phyloP scores from a whole-genome alignment of 92 coral and sea anemone genomes.

The Palythoa grandis region DNA sequence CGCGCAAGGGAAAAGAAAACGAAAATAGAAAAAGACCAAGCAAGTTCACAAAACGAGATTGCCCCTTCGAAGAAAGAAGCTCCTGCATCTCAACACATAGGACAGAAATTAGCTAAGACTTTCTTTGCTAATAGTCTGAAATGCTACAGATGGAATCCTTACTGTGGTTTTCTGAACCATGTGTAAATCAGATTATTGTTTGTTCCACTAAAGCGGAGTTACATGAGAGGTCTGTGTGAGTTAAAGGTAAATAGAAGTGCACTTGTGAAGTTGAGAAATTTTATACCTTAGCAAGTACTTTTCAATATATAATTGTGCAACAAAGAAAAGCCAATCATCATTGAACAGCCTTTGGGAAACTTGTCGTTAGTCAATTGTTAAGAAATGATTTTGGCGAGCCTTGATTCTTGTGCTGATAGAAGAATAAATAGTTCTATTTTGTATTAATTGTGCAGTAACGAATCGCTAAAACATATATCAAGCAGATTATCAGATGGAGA shows the following conservation, averaged over 20 bases:
- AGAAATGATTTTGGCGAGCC: neutral
- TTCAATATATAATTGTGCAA: neutral
- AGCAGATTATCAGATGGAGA: constrained; percentile 29
- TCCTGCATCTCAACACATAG: neutral
- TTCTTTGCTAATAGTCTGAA: constrained; percentile 17
- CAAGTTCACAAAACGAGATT: constrained; percentile 4
- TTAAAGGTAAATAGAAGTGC: neutral
- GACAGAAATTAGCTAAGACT: constrained; percentile 5
- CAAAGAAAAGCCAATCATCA: neutral
- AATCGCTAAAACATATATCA: constrained; percentile 17
- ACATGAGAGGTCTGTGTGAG: neutral
- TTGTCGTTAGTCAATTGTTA: neutral
- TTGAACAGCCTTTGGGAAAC: neutral
- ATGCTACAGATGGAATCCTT: constrained; percentile 10
- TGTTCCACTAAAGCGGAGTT: neutral
- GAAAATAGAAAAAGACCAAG: constrained; percentile 31
- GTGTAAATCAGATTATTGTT: constrained; percentile 20
- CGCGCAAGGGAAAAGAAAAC: constrained; percentile 94
- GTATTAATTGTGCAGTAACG: constrained; percentile 16
- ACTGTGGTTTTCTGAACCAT: constrained; percentile 8
- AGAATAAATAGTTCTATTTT: constrained; percentile 24
- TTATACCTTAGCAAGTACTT: neutral
- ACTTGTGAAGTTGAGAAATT: neutral
- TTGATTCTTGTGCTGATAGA: constrained; percentile 36
- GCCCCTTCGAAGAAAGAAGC: neutral